A percentile compares a stretch with the other conserved stretches of the same genome.
These are phyloP conservation scores for Propithecus deckenii DNA, from an alignment of 2,797 vertebrate species.

Conservation along the genomic window DNA sequence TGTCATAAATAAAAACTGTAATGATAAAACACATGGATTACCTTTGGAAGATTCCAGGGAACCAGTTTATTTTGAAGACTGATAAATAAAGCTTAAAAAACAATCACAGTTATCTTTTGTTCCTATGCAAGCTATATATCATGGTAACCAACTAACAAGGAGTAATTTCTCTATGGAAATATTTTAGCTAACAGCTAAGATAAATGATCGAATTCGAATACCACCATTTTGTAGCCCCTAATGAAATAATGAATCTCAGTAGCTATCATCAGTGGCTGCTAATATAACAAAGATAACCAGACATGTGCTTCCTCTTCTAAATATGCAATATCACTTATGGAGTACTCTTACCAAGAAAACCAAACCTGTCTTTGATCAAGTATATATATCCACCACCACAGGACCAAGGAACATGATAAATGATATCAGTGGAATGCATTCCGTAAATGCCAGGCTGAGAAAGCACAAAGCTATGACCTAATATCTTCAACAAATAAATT, in stretches of 20 bases:
- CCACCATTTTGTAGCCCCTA: not conserved
- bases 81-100: not conserved
- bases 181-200: not conserved
- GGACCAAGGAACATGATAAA: not conserved
- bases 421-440: not conserved
- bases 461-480: not conserved
- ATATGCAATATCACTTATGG: not conserved
- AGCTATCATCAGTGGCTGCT: not conserved
- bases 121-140: not conserved
- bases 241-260: not conserved
- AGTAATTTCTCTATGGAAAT: not conserved
- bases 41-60: not conserved
- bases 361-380: not conserved
- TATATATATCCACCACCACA: not conserved
- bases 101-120: not conserved
- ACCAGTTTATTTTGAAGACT: constrained; percentile 32
- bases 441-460: not conserved
- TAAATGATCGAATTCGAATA: not conserved
- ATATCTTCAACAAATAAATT: not conserved
- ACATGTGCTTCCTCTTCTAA: not conserved
- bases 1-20: constrained; percentile 1
- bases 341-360: not conserved
- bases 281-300: not conserved
- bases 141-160: not conserved
- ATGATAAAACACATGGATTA: not conserved